phyloP scores from a whole-genome alignment of 2,888 invertebrate genomes.

The Dioctria linearis region DNA sequence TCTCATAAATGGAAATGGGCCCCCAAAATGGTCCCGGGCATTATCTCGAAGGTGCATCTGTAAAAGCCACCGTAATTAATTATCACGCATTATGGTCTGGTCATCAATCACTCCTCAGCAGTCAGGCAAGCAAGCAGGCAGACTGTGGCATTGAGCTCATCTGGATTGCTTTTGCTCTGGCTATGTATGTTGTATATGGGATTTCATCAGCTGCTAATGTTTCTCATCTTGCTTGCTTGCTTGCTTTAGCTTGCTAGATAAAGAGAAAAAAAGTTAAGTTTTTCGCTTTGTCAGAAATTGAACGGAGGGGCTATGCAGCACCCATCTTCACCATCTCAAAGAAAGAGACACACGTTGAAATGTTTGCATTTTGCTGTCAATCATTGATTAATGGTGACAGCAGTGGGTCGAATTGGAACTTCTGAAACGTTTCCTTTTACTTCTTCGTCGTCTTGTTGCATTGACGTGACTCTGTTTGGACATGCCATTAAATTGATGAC shows the following conservation, averaged over 20 bases:
- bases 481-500: slow-evolving; percentile 24
- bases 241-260: not conserved
- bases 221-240: too few relatives aligned
- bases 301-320: not conserved
- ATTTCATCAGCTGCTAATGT: not conserved
- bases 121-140: not conserved
- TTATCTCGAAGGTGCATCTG: slow-evolving; percentile 44
- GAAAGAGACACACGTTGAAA: slow-evolving; percentile 17
- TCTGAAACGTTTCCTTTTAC: slow-evolving; percentile 8
- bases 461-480: slow-evolving; percentile 30
- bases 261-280: slow-evolving; percentile 9
- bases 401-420: slow-evolving; percentile 1
- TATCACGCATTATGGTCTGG: slow-evolving; percentile 34
- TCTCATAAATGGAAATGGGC: slow-evolving; percentile 39
- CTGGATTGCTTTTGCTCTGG: not conserved
- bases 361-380: slow-evolving; percentile 49
- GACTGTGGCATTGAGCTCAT: not conserved
- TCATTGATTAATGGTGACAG: slow-evolving; percentile 44
- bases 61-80: slow-evolving; percentile 40
- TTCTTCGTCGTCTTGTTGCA: not conserved
- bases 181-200: not conserved
- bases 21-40: not conserved
- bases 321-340: not conserved
- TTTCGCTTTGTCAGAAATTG: slow-evolving; percentile 6
- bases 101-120: slow-evolving; percentile 37